Percentiles rank a stretch among this genome's conserved stretches.
These are phyloP conservation scores for Bradysia coprophila DNA, from an alignment of 1,140 invertebrate genomes.

Conservation along the genomic window DNA sequence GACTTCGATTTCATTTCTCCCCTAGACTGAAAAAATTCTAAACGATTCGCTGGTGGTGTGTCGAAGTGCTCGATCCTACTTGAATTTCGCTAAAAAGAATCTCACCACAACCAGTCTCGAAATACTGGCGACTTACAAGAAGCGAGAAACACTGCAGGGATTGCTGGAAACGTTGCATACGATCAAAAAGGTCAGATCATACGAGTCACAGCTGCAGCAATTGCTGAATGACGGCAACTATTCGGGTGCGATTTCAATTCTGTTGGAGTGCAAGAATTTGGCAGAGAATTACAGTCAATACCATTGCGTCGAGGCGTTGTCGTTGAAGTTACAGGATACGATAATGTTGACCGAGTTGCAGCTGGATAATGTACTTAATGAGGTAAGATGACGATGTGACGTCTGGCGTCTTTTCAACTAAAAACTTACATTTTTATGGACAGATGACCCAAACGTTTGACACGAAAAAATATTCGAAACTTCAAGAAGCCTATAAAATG, in stretches of 20 bases:
- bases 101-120: slow-evolving; percentile 70
- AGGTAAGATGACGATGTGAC: slow-evolving; percentile 37
- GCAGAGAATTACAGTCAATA: slow-evolving; percentile 68
- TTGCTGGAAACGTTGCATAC: slow-evolving; percentile 61
- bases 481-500: slow-evolving; percentile 70
- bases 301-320: slow-evolving; percentile 68
- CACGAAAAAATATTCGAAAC: slow-evolving; percentile 46
- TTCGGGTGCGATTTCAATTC: slow-evolving; percentile 68
- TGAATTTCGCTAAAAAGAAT: slow-evolving; percentile 55
- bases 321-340: slow-evolving; percentile 75
- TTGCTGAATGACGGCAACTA: slow-evolving; percentile 71
- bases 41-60: slow-evolving; percentile 50
- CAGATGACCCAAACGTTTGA: slow-evolving; percentile 55
- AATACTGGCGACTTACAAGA: slow-evolving; percentile 72
- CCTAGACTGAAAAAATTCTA: slow-evolving; percentile 49
- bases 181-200: slow-evolving; percentile 69
- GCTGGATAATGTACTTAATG: slow-evolving; percentile 69
- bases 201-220: slow-evolving; percentile 65
- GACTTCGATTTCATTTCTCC: no score
- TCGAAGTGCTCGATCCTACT: slow-evolving; percentile 42
- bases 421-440: slow-evolving; percentile 1
- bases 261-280: slow-evolving; percentile 73
- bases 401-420: no score
- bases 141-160: slow-evolving; percentile 58
- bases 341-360: slow-evolving; percentile 82